Evolutionary conservation across 2,888 invertebrate genomes (phyloP), one percentile per base, ranked within the genome.

Genomic region (Microctonus hyperodae): DNA sequence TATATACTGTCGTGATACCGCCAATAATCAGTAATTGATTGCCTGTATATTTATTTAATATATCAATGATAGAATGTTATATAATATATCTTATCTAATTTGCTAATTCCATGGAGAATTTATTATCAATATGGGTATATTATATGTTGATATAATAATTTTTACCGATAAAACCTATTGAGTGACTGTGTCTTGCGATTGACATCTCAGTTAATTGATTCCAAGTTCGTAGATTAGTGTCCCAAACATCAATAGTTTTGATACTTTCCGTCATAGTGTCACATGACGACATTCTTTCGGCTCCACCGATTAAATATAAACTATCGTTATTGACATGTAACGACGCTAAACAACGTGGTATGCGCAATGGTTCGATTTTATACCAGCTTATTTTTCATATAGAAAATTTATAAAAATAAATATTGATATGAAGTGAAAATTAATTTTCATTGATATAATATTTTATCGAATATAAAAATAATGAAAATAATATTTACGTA

Each of bases 231-330:
- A 80, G 83, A 64, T 86, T 85, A 76, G 86, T 85, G 76, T 89
- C 87, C 89, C 89, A 90, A 23, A 87, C 81, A 75, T 90, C 90
- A 55, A 90, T 86, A 20, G 86, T 86, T 4, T 86, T 86, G 6
- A 89, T 86, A 70, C 90, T 90, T 69, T 86, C 86, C 0, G 88
- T 87, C 0, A 87, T 86, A 70, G 86, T 86, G 63, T 86, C 86
- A 55, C 72, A 75, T 33, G 58, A 44, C 50, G 53, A 53, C 23
- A 73, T 71, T 77, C 87, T 87, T 2, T 88, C 89, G 44, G 90
- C 90, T 1, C 92, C 92, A 0, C 91, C 92, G 65, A 92, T 86
- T 37, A 91, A 81, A 76, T 88, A 91, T 51, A 92, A 79, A 69
- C 86, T 86, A 75, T 90, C 88, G 65, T 74, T 76, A 22, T 78